Evolutionary conservation across 2,797 vertebrate genomes (phyloP).

Genomic region (Chaenodraco wilsoni): DNA sequence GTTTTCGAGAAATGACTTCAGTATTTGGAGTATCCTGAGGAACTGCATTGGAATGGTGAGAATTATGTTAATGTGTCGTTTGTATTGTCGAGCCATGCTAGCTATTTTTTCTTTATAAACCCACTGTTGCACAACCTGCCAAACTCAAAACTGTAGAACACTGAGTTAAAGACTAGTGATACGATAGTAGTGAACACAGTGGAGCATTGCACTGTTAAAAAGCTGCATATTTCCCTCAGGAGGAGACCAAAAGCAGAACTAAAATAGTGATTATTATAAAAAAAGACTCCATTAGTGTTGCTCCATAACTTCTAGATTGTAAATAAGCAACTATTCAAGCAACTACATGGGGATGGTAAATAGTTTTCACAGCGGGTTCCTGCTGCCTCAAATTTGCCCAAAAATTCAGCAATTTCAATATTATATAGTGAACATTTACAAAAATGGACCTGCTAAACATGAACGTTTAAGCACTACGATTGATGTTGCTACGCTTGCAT

Average conservation of each 20-base stretch:
- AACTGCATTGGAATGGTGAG: slow-evolving; percentile 99
- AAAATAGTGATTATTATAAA: neutral
- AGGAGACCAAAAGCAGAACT: neutral
- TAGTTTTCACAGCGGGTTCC: too few species aligned
- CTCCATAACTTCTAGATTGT: too few species aligned
- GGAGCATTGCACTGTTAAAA: neutral
- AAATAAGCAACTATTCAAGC: too few species aligned
- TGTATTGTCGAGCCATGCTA: slow-evolving; percentile 1
- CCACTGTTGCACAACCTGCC: neutral
- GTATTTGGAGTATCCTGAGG: slow-evolving; percentile 98
- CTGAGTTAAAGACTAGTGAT: neutral
- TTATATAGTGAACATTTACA: too few species aligned
- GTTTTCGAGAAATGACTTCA: slow-evolving; percentile 98
- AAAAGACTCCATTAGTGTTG: too few species aligned
- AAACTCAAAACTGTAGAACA: neutral
- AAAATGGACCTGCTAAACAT: too few species aligned
- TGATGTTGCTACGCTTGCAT: too few species aligned
- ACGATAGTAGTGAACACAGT: neutral
- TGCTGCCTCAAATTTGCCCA: too few species aligned
- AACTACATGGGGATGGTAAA: too few species aligned
- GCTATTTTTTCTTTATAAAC: neutral
- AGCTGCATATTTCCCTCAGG: neutral
- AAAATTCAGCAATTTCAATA: too few species aligned
- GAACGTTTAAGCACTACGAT: too few species aligned
- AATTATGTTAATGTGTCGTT: slow-evolving; percentile 47